Evolutionary conservation across 2,113 vertebrate species (phyloP).

Genomic region (Xiphorhynchus elegans): DNA sequence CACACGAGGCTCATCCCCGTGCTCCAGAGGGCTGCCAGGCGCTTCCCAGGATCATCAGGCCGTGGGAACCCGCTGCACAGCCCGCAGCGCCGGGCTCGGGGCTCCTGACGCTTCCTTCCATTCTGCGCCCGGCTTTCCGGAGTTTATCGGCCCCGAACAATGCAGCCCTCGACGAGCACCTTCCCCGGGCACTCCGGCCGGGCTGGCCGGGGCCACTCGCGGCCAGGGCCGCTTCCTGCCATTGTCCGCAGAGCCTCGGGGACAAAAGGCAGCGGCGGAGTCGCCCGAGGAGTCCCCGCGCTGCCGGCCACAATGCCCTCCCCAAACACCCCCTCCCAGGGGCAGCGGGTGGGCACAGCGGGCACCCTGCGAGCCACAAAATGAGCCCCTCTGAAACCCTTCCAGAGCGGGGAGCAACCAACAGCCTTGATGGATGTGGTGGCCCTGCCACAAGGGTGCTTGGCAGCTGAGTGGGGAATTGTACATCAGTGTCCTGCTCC

Average conservation of each 20-base stretch:
- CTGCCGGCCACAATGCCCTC: not conserved
- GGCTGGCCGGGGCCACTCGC: not conserved
- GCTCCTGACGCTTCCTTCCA: slow-evolving; percentile 72
- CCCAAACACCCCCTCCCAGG: not conserved
- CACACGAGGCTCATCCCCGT: fast-evolving
- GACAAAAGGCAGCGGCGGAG: slow-evolving; percentile 28
- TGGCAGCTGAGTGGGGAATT: not conserved
- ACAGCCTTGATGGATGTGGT: not conserved
- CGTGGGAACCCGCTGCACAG: slow-evolving; percentile 67
- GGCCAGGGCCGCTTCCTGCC: slow-evolving; percentile 68
- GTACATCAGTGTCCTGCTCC: not conserved
- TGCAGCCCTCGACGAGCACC: slow-evolving; percentile 58
- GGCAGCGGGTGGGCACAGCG: fast-evolving
- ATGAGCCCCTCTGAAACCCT: not conserved
- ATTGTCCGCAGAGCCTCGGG: slow-evolving; percentile 42
- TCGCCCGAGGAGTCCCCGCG: not conserved
- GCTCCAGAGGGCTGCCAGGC: not conserved
- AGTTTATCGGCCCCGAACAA: slow-evolving; percentile 76
- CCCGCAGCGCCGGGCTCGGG: not conserved
- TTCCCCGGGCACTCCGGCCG: slow-evolving; percentile 3
- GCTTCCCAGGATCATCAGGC: not conserved
- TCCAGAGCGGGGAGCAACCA: not conserved
- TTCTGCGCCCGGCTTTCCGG: slow-evolving; percentile 75
- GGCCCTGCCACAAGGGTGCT: not conserved
- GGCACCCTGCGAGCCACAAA: not conserved